Base-by-base conservation (phyloP, 2,797 vertebrate genomes). In the Phaenicophaeus curvirostris region DNA sequence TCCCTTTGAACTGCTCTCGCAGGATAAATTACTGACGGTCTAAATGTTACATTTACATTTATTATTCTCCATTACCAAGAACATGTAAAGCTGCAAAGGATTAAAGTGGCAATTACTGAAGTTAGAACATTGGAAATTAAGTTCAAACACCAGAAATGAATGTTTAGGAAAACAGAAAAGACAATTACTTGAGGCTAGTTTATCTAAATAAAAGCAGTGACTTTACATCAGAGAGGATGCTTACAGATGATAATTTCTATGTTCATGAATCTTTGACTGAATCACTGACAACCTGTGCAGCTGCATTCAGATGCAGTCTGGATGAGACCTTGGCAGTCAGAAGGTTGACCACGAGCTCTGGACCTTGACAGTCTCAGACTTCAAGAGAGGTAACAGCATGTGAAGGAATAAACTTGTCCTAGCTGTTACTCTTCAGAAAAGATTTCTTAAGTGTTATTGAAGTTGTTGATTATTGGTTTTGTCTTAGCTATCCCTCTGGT, bases 31-130 rank as follows among this genome's bases (percentile, higher is more conserved):
- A 97, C 94, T 93, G 94, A 87, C 95, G 94, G 94, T 87, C 96
- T 97, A 98, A 98, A 97, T 97, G 97, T 97, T 97, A 97, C 95
- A 97, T 97, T 97, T 97, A 95, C 96, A 98, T 97, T 96, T 96
- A 96, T 96, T 97, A 95, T 97, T 97, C 92, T 95, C 79, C 88
- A 69, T 92, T 73, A 93, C 94, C 76, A 69, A 82, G 92, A 96
- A 69, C 83, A 93, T 59, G 84, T 51, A 85, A 97, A 96, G 82
- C 63, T 78, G 81, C 87, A 71, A 87, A 95, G 97, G 96, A 97
- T 96, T 95, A 97, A 97, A 97, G 91, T 6, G 4, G 62, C 86
- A 89, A 86, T 96, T 92, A 91, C 68, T 91, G 88, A 97, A 97
- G 96, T 94, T 96, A 86, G 69, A 82, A 89, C 73, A 92, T 54